Conservation (phyloP, 2,888 invertebrate genomes). For the Lathronympha strigana region DNA sequence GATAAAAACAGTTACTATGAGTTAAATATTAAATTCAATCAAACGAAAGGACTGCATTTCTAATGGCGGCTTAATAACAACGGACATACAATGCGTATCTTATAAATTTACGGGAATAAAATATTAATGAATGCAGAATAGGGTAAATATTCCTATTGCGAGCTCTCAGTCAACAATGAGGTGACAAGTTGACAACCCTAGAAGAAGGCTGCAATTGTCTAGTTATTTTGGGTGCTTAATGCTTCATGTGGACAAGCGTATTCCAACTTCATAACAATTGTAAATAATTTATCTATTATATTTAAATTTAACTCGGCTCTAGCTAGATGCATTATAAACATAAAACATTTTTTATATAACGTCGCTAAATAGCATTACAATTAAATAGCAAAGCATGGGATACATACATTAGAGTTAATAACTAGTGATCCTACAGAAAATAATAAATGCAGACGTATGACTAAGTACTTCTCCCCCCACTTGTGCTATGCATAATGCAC, state of each 20-base stretch:
- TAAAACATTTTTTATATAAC: background rate
- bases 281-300: no score
- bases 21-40: no score
- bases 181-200: background rate
- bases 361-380: background rate
- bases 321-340: background rate
- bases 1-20: no score
- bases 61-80: background rate
- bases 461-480: background rate
- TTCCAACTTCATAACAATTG: background rate
- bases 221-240: background rate
- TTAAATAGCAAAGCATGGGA: background rate
- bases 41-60: background rate
- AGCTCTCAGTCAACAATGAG: no score
- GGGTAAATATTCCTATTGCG: background rate
- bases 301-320: no score
- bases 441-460: background rate
- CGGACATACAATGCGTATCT: background rate
- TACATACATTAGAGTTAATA: background rate
- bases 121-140: conserved; percentile 5
- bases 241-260: background rate
- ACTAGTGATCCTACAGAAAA: background rate
- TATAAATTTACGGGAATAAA: background rate
- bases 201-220: no score
- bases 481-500: background rate